Base-by-base conservation (phyloP, 2,113 vertebrate genomes). In the Anhinga rufa region DNA sequence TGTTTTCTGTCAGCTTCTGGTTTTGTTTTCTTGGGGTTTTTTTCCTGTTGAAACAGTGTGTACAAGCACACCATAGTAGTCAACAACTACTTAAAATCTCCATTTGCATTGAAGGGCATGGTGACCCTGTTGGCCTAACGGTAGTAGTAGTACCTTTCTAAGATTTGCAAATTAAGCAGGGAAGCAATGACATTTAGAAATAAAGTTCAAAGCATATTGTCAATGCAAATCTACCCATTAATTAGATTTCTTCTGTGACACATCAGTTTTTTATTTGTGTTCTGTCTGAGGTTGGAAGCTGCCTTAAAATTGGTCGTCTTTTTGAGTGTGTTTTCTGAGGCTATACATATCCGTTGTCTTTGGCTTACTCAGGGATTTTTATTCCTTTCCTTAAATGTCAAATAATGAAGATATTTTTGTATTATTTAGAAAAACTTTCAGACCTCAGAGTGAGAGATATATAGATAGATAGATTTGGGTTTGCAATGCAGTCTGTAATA, bases 361-460 rank as follows among this genome's bases (percentile, higher is more conserved):
- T 98, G 95, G 95, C 97, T 96, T 98, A 98, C 98, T 98, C 98
- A 98, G 98, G 98, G 98, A 98, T 98, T 98, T 98, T 97, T 98
- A 98, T 97, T 98, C 98, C 97, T 97, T 98, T 97, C 93, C 98
- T 98, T 98, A 96, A 97, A 96, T 98, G 97, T 97, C 95, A 98
- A 88, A 96, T 98, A 97, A 96, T 96, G 95, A 96, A 97, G 90
- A 94, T 98, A 98, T 96, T 98, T 98, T 98, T 98, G 69, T 98
- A 98, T 98, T 97, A 97, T 98, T 98, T 98, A 95, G 96, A 96
- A 96, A 93, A 97, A 93, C 29, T 77, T 98, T 95, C 97, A 96
- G 91, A 80, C 97, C 95, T 97, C 86, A 92, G 83, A 64, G 34
- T 3, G 2, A 81, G 65, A 64, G 65, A 85, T 62, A 75, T 46